Conservation (phyloP, 1,140 invertebrate genomes). For the Drosophila malerkotliana region DNA sequence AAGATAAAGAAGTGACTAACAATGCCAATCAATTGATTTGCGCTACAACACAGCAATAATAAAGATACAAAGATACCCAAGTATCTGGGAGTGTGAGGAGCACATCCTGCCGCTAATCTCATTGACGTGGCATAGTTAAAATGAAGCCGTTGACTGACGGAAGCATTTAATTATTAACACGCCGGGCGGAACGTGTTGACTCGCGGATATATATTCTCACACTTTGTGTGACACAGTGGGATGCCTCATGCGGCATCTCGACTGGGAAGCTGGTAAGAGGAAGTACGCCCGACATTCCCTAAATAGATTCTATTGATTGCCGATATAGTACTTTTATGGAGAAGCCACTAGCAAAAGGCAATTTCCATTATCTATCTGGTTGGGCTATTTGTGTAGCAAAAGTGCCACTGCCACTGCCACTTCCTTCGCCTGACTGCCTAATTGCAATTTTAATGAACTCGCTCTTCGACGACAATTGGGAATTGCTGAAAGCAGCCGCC, state of each 20-base stretch:
- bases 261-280: neutral
- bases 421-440: slow-evolving; percentile 23
- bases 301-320: slow-evolving; percentile 23
- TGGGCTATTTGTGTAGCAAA: slow-evolving; percentile 9
- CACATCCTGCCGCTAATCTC: slow-evolving; percentile 62
- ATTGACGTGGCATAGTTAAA: slow-evolving; percentile 51
- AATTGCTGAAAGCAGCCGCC: slow-evolving; percentile 10
- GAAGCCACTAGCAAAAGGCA: neutral
- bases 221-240: slow-evolving; percentile 28
- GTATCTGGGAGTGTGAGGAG: slow-evolving; percentile 1
- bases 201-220: slow-evolving; percentile 49
- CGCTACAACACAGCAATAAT: slow-evolving; percentile 21
- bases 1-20: slow-evolving; percentile 23
- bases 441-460: slow-evolving; percentile 49
- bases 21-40: slow-evolving; percentile 43
- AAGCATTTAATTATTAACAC: slow-evolving; percentile 74
- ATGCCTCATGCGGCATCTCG: neutral
- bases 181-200: slow-evolving; percentile 40
- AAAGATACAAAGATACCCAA: slow-evolving; percentile 1
- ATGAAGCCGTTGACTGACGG: slow-evolving; percentile 48
- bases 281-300: slow-evolving; percentile 24
- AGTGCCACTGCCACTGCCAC: slow-evolving; percentile 34
- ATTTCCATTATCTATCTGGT: slow-evolving; percentile 12
- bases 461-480: slow-evolving; percentile 12
- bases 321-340: slow-evolving; percentile 1